These are phyloP conservation scores for Aspidiotus destructor DNA, from an alignment of 2,888 invertebrate genomes.

Conservation along the genomic window DNA sequence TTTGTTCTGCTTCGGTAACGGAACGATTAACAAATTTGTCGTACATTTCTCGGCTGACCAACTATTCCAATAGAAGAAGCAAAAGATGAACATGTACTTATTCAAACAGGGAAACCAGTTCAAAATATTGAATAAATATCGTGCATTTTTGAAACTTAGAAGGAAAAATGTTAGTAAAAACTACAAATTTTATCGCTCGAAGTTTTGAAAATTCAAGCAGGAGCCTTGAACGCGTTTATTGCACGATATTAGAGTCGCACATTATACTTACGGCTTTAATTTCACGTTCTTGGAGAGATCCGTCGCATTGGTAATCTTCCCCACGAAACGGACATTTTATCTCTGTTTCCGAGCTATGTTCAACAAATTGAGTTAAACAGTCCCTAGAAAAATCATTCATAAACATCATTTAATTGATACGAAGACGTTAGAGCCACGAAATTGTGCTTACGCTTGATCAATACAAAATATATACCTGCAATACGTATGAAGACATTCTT, in stretches of 20 bases:
- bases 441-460: no score
- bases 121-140: no score
- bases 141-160: no score
- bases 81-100: no score
- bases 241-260: no score
- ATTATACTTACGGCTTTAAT: conserved; percentile 53
- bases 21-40: conserved; percentile 71
- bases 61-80: conserved; percentile 40
- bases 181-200: no score
- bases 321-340: conserved; percentile 74
- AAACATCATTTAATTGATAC: no score
- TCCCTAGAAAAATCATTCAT: conserved; percentile 41
- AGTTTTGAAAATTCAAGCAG: no score
- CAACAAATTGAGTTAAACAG: conserved; percentile 62
- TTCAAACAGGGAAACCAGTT: no score
- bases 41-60: conserved; percentile 62
- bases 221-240: no score
- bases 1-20: conserved; percentile 70
- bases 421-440: no score
- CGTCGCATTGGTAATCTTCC: conserved; percentile 61
- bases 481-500: conserved; percentile 80
- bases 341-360: conserved; percentile 65
- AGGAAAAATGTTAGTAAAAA: no score
- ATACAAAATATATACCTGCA: conserved; percentile 51
- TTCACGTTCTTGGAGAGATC: conserved; percentile 70